Evolutionary conservation across 2,797 vertebrate species (phyloP), one percentile per base, ranked within the genome.

Genomic region (Columba guinea): DNA sequence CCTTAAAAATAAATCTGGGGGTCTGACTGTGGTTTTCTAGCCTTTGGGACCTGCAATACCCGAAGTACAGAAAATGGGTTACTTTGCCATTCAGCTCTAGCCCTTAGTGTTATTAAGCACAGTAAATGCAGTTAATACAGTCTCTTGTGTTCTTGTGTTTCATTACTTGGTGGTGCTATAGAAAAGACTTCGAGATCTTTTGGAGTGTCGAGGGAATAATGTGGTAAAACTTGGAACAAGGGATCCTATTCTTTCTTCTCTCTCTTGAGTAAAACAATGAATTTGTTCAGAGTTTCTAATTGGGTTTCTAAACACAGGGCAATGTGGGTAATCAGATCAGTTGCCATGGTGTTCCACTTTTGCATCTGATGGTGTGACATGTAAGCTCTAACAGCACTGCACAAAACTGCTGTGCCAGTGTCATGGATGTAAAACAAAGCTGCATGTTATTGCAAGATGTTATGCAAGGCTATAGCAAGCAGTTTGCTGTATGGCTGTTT

Each of bases 261-360:
- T 7, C 12, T 63, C 34, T 73, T 6, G 46, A 30, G 53, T 75
- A 83, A 77, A 78, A 95, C 71, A 90, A 37, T 58, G 39, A 23
- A 58, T 75, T 92, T 92, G 65, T 78, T 92, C 65, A 48, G 73
- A 74, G 35, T n/a, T 71, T 28, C 69, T 60, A 23, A n/a, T 1
- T 62, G 80, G 27, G 26, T 64, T 90, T 88, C 81, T 68, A 88
- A 84, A 92, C 22, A 18, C 39, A 37, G 79, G 48, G 30, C 3
- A 26, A 55, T 70, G 87, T 83, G 88, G 49, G 53, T 94, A 88
- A 94, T 89, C 71, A 85, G 88, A 86, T 94, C 76, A 70, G 93
- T 93, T 96, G 90, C 92, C 69, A 80, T 95, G 94, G 93, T 58
- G 56, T 88, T 86, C 80, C 58, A 91, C 68, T 56, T 88, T 93